Conservation (phyloP, 2,888 invertebrate species). For the Diogma glabrata region DNA sequence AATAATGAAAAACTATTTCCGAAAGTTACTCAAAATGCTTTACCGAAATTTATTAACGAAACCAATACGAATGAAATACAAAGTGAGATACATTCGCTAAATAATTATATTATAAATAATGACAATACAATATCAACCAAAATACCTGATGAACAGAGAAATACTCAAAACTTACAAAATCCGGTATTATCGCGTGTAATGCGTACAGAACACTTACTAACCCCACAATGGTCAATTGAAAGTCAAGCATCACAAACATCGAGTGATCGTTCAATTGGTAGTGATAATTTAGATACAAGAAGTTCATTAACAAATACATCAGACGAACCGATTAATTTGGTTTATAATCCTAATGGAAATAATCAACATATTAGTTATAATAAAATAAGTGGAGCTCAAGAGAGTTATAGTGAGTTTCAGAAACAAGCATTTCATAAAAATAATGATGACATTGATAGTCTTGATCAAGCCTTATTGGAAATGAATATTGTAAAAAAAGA, state of each 20-base stretch:
- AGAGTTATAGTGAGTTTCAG: neutral
- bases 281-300: slow-evolving; percentile 47
- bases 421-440: neutral
- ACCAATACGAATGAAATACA: neutral
- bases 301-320: slow-evolving; percentile 46
- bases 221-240: slow-evolving; percentile 55
- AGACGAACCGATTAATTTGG: slow-evolving; percentile 33
- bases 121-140: slow-evolving; percentile 14
- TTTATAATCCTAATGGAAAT: neutral
- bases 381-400: neutral
- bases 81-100: neutral
- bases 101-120: neutral
- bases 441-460: slow-evolving; percentile 9
- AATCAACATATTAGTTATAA: neutral
- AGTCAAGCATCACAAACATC: slow-evolving; percentile 55
- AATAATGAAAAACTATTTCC: neutral
- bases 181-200: slow-evolving; percentile 15
- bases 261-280: slow-evolving; percentile 47
- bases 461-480: slow-evolving; percentile 13
- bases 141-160: slow-evolving; percentile 16
- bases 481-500: slow-evolving; percentile 8
- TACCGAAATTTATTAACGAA: neutral
- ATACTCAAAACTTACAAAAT: slow-evolving; percentile 21
- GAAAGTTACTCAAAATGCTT: neutral
- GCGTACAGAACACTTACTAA: slow-evolving; percentile 19